These are phyloP conservation scores for Eurytoma californica DNA, from an alignment of 2,888 invertebrate genomes.

Conservation along the genomic window DNA sequence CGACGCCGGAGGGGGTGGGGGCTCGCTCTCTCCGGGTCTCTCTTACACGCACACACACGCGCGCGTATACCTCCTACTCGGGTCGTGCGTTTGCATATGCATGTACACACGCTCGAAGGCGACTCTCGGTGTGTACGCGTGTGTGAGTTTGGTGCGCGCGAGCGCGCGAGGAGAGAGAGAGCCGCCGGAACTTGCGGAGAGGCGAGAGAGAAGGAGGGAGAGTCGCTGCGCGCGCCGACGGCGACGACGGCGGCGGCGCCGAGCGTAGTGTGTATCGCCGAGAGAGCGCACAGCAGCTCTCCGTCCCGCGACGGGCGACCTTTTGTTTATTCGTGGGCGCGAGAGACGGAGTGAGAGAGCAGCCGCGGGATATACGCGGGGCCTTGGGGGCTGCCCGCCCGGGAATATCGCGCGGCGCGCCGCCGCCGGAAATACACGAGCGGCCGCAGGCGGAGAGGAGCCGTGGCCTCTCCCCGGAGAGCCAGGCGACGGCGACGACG, in stretches of 20 bases:
- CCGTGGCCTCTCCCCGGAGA: too few species aligned
- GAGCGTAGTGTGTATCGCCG: constrained; percentile 39
- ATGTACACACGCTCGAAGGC: not conserved
- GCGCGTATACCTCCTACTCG: not conserved
- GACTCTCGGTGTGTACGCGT: not conserved
- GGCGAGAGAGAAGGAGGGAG: constrained; percentile 30
- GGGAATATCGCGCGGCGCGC: not conserved
- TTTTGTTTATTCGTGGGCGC: constrained; percentile 72
- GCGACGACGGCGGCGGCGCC: constrained; percentile 28
- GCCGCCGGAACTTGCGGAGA: constrained; percentile 50
- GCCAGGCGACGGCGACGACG: too few species aligned
- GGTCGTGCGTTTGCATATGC: constrained; percentile 21
- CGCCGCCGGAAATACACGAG: constrained; percentile 1
- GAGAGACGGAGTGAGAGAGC: constrained; percentile 7
- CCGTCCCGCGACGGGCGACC: constrained; percentile 42
- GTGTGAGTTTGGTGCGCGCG: constrained; percentile 17
- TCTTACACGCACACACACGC: too few species aligned
- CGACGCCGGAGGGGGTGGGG: too few species aligned
- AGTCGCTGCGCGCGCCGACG: constrained; percentile 22
- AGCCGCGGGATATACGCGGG: constrained; percentile 26
- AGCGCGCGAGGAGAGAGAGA: constrained; percentile 31
- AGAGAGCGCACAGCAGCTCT: constrained; percentile 27
- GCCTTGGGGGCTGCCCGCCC: not conserved
- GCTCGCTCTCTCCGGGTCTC: too few species aligned
- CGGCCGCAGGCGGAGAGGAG: not conserved